phyloP scores from a whole-genome alignment of 2,113 vertebrate species.

The Phaethon lepturus region DNA sequence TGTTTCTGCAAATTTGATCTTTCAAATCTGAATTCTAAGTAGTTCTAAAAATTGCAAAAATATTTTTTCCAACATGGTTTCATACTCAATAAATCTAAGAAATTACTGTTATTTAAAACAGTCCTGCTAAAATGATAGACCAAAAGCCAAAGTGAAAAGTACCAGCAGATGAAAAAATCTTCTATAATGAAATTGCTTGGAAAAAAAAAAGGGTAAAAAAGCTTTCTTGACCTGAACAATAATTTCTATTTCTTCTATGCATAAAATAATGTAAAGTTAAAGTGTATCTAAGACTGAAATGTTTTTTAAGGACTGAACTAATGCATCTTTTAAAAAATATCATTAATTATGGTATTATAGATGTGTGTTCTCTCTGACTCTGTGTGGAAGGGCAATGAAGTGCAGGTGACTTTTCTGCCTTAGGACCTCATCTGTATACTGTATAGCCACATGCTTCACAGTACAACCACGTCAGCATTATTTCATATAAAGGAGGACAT shows the following conservation, averaged over 20 bases:
- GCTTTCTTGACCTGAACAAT: not conserved
- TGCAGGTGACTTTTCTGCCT: not conserved
- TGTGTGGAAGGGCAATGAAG: not conserved
- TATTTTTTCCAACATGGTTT: not conserved
- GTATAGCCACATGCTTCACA: not conserved
- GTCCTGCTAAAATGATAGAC: not conserved
- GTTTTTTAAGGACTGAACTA: not conserved
- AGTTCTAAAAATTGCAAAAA: not conserved
- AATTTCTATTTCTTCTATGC: not conserved
- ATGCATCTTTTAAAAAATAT: not conserved
- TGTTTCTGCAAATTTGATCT: not conserved
- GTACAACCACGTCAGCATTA: not conserved
- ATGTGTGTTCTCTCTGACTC: not conserved
- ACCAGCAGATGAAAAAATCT: accelerated
- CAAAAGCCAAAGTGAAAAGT: not conserved
- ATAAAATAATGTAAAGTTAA: not conserved
- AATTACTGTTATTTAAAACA: not conserved
- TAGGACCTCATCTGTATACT: not conserved
- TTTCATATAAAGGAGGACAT: not conserved
- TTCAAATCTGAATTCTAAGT: not conserved
- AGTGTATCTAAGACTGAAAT: not conserved
- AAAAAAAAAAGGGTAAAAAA: not conserved
- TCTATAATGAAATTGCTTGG: not conserved
- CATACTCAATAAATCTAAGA: not conserved
- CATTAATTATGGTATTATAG: not conserved